Percentiles rank a stretch among this genome's conserved stretches.
Evolutionary conservation across 2,113 vertebrate species (phyloP).

Genomic region (Scalopus aquaticus): DNA sequence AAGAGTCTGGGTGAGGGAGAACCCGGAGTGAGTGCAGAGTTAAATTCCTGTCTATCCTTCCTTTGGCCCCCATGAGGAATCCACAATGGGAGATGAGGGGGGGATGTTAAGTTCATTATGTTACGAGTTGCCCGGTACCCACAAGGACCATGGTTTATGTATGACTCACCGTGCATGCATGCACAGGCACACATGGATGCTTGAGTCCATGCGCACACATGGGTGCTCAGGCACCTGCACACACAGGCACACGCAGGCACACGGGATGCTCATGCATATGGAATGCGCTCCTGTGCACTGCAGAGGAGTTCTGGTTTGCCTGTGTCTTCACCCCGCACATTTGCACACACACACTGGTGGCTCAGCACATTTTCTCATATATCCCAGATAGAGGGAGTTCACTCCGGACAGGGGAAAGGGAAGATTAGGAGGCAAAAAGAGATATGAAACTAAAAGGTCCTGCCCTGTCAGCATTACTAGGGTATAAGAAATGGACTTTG

Average conservation of each 20-base stretch:
- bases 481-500: slow-evolving; percentile 60
- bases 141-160: rapidly evolving
- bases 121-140: not conserved
- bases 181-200: not conserved
- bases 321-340: not conserved
- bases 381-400: not conserved
- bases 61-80: not conserved
- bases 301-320: not conserved
- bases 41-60: not conserved
- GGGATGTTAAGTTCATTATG: not conserved
- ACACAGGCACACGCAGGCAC: not conserved
- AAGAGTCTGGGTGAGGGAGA: not conserved
- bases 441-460: slow-evolving; percentile 65
- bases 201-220: not conserved
- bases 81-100: too few species aligned
- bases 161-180: not conserved
- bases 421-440: slow-evolving; percentile 60
- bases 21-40: not conserved
- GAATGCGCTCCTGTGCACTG: not conserved
- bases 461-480: slow-evolving; percentile 70
- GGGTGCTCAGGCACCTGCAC: too few species aligned
- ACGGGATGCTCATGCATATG: not conserved
- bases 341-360: not conserved
- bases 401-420: slow-evolving; percentile 49
- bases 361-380: slow-evolving; percentile 50